These are phyloP conservation scores for Euleptes europaea DNA, from an alignment of 2,113 vertebrate genomes.

Conservation along the genomic window DNA sequence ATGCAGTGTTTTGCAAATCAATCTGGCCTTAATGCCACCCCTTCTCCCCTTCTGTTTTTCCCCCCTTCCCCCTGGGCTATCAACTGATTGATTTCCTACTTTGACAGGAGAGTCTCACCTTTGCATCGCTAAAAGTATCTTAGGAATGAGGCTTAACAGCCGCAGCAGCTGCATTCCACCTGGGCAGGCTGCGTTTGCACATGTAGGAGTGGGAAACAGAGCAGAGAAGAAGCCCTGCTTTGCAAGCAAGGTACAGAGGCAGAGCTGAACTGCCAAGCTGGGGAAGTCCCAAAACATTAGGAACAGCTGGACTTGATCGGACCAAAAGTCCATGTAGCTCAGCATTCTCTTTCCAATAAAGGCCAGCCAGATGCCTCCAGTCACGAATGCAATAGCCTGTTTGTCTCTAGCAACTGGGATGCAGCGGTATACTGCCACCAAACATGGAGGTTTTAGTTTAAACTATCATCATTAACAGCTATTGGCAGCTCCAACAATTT, in stretches of 20 bases:
- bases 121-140: background rate
- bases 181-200: background rate
- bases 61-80: background rate
- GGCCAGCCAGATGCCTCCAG: too few relatives aligned
- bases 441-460: background rate
- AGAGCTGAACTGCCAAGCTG: too few relatives aligned
- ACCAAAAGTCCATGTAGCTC: background rate
- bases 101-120: background rate
- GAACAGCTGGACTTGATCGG: background rate
- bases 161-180: background rate
- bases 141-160: conserved; percentile 14
- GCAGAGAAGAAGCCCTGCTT: background rate
- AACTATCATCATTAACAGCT: background rate
- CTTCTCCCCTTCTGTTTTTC: too few relatives aligned
- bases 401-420: too few relatives aligned
- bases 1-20: background rate
- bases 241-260: background rate
- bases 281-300: background rate
- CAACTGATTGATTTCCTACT: background rate
- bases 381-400: too few relatives aligned
- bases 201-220: background rate
- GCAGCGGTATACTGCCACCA: background rate
- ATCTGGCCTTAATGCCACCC: background rate
- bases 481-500: background rate
- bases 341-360: background rate